A percentile compares a stretch with the other conserved stretches of the same genome.
These are phyloP conservation scores for Salticus scenicus DNA, from an alignment of 2,888 invertebrate genomes.

Conservation along the genomic window DNA sequence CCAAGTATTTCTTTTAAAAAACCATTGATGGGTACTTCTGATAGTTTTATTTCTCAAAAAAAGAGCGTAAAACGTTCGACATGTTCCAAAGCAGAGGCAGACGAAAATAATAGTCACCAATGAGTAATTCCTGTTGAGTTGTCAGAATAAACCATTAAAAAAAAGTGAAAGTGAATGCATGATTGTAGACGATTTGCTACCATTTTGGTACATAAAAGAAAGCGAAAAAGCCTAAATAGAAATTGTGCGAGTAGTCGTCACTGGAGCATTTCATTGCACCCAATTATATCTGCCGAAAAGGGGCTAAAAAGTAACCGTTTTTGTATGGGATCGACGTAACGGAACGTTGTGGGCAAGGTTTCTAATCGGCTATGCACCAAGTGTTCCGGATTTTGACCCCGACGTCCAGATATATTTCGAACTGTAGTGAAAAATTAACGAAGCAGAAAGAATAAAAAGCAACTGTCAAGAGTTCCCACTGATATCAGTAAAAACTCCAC, in stretches of 20 bases:
- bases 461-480: not conserved
- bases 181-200: not conserved
- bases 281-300: not conserved
- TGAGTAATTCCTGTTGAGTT: not conserved
- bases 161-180: not conserved
- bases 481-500: too few relatives aligned
- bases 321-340: not conserved
- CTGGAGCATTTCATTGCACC: not conserved
- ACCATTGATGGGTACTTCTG: not conserved
- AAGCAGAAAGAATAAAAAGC: not conserved
- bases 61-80: not conserved
- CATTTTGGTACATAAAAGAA: not conserved
- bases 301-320: slow-evolving; percentile 6
- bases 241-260: not conserved
- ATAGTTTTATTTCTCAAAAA: not conserved
- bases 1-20: not conserved
- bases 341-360: slow-evolving; percentile 5
- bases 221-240: not conserved
- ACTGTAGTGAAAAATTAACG: not conserved
- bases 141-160: not conserved
- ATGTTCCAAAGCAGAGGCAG: not conserved
- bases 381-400: slow-evolving; percentile 15
- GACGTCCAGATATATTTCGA: not conserved
- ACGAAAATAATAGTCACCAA: not conserved
- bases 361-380: not conserved